A percentile compares a stretch with the other conserved stretches of the same genome.
Evolutionary conservation across 2,113 vertebrate genomes (phyloP).

Genomic region (Otolemur garnettii): DNA sequence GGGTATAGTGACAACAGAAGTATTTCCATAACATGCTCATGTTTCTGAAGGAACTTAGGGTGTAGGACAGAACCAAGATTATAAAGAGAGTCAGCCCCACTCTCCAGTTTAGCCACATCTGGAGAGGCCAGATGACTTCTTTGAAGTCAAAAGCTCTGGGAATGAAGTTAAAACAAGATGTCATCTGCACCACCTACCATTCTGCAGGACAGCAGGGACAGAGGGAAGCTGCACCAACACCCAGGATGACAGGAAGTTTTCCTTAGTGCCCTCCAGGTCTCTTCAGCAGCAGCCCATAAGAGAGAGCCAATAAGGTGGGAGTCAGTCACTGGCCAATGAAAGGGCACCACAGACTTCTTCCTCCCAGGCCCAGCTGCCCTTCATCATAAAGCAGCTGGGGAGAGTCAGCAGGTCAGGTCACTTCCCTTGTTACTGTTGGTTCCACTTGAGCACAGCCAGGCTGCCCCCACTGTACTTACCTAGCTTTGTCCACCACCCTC

Average conservation of each 20-base stretch:
- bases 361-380: neutral
- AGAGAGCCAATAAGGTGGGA: conserved; percentile 23
- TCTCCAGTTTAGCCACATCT: neutral
- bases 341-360: neutral
- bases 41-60: neutral
- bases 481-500: neutral
- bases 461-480: neutral
- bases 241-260: neutral
- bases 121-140: rapidly evolving
- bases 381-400: neutral
- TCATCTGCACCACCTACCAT: neutral
- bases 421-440: neutral
- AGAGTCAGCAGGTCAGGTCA: neutral
- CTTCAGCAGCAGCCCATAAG: no score
- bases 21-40: rapidly evolving
- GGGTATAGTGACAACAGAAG: neutral
- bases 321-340: conserved; percentile 14
- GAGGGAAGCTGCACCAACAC: no score
- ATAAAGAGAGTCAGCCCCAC: neutral
- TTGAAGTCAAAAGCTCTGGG: neutral
- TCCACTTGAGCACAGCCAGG: rapidly evolving
- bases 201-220: no score
- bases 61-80: neutral
- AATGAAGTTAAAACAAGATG: neutral
- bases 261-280: neutral